A percentile compares a stretch with the other conserved stretches of the same genome.
Conservation (phyloP, 2,888 invertebrate species). For the Perithous albicinctus region DNA sequence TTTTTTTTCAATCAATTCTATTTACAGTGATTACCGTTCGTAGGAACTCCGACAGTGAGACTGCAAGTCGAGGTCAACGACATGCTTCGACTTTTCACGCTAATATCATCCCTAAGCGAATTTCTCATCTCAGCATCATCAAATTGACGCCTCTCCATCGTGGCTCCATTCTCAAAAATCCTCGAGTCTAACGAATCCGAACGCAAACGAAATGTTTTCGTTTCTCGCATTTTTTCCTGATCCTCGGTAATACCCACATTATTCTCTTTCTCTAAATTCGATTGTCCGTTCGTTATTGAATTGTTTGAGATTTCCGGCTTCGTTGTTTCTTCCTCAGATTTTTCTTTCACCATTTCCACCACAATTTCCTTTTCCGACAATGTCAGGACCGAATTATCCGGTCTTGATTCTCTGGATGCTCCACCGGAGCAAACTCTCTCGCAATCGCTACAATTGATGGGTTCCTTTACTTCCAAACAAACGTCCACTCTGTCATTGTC, state of each 20-base stretch:
- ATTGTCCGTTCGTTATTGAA: slow-evolving; percentile 12
- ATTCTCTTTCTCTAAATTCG: slow-evolving; percentile 38
- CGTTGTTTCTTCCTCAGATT: slow-evolving; percentile 24
- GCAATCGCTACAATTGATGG: slow-evolving; percentile 81
- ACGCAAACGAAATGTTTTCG: slow-evolving; percentile 70
- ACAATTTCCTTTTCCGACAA: slow-evolving; percentile 12
- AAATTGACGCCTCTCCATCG: slow-evolving; percentile 74
- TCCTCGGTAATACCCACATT: slow-evolving; percentile 18
- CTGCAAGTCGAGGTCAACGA: slow-evolving; percentile 83
- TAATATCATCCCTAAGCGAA: slow-evolving; percentile 73
- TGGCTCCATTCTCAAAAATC: slow-evolving; percentile 69
- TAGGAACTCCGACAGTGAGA: slow-evolving; percentile 76
- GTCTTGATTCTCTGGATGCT: slow-evolving; percentile 46
- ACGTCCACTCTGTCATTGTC: slow-evolving; percentile 82
- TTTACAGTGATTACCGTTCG: slow-evolving; percentile 73
- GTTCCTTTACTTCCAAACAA: slow-evolving; percentile 82
- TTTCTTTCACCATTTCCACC: neutral
- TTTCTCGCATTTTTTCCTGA: slow-evolving; percentile 45
- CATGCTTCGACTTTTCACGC: slow-evolving; percentile 81
- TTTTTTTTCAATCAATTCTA: neutral
- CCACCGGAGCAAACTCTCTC: slow-evolving; percentile 82
- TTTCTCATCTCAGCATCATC: slow-evolving; percentile 77
- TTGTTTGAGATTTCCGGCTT: slow-evolving; percentile 8
- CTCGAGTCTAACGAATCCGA: slow-evolving; percentile 77
- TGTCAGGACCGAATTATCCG: neutral